phyloP scores from a whole-genome alignment of 2,888 invertebrate species.

The Idaea straminata region DNA sequence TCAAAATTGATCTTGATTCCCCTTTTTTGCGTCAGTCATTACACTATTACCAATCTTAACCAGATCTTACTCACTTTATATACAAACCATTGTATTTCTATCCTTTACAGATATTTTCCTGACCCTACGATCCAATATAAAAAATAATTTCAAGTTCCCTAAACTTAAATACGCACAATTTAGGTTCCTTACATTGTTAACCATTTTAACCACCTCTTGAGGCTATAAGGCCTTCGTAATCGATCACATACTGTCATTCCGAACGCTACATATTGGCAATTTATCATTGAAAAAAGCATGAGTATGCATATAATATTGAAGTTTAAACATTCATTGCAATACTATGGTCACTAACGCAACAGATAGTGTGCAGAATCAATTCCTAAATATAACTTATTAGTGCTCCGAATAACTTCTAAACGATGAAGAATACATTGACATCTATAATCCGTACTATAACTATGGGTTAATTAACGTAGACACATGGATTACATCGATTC shows the following conservation, averaged over 20 bases:
- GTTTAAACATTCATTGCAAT: slow-evolving; percentile 14
- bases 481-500: slow-evolving; percentile 42
- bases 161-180: slow-evolving; percentile 60
- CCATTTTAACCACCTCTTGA: slow-evolving; percentile 36
- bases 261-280: slow-evolving; percentile 28
- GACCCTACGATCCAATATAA: slow-evolving; percentile 59
- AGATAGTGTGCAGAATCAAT: slow-evolving; percentile 55
- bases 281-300: slow-evolving; percentile 15
- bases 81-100: slow-evolving; percentile 59
- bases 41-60: slow-evolving; percentile 18
- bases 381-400: slow-evolving; percentile 55
- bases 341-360: slow-evolving; percentile 28
- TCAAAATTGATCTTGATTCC: slow-evolving; percentile 16
- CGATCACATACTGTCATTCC: slow-evolving; percentile 21
- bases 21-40: slow-evolving; percentile 19
- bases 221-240: slow-evolving; percentile 43
- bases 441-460: slow-evolving; percentile 50
- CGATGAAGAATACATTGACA: slow-evolving; percentile 56
- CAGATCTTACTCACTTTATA: slow-evolving; percentile 60
- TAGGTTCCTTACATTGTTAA: slow-evolving; percentile 45
- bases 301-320: slow-evolving; percentile 13
- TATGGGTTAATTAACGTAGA: slow-evolving; percentile 43
- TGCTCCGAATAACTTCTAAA: slow-evolving; percentile 57
- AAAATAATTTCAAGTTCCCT: slow-evolving; percentile 55
- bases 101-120: slow-evolving; percentile 53